A percentile compares a stretch with the other conserved stretches of the same genome.
Evolutionary conservation across 2,797 vertebrate genomes (phyloP).

Genomic region (Sebastes iracundus): DNA sequence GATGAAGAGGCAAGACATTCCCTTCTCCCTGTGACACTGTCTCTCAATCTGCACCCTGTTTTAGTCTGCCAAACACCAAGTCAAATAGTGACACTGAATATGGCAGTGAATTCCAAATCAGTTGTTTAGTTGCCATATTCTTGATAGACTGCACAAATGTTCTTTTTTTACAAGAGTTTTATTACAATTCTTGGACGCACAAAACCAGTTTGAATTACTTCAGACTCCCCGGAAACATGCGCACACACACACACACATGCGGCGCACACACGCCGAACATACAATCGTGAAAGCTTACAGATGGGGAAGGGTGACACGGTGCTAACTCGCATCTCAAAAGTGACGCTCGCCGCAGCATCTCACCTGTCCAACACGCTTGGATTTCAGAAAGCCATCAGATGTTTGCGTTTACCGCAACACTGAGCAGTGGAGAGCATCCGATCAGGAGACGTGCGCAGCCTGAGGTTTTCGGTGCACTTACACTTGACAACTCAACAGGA

Average conservation of each 20-base stretch:
- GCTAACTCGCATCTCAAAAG: constrained; percentile 83
- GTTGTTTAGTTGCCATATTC: constrained; percentile 72
- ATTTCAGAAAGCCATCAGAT: constrained; percentile 84
- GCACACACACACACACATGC: neutral
- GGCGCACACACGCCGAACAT: neutral
- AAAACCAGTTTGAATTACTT: constrained; percentile 47
- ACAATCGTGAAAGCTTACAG: constrained; percentile 76
- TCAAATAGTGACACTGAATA: constrained; percentile 80
- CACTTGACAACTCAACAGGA: constrained; percentile 77
- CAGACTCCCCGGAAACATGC: constrained; percentile 22
- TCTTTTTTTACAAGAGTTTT: constrained; percentile 51
- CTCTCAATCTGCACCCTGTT: constrained; percentile 79
- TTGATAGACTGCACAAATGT: constrained; percentile 74
- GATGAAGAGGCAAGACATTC: constrained; percentile 69
- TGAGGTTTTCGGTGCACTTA: constrained; percentile 64
- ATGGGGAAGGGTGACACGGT: constrained; percentile 83
- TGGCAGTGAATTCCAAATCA: constrained; percentile 76
- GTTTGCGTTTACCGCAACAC: constrained; percentile 85
- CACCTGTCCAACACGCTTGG: constrained; percentile 83
- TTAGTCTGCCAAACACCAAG: constrained; percentile 75
- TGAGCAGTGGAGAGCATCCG: constrained; percentile 81
- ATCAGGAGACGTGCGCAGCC: constrained; percentile 57
- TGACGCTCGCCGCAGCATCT: constrained; percentile 81
- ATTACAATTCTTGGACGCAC: constrained; percentile 47
- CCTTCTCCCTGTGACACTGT: constrained; percentile 75